These are phyloP conservation scores for Xyliphius kryptos DNA, from an alignment of 2,113 vertebrate species.

Conservation along the genomic window DNA sequence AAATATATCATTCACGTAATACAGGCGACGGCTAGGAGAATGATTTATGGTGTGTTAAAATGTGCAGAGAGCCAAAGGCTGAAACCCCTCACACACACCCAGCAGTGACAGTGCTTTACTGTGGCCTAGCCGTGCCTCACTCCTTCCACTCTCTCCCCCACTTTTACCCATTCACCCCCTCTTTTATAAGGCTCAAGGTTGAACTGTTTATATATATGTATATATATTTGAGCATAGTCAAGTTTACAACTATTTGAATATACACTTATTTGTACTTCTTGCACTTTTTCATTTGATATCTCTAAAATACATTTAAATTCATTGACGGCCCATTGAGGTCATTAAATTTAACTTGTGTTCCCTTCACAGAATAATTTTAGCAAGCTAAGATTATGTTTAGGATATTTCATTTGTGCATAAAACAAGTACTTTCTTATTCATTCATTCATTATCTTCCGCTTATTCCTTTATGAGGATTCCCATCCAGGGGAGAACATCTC, in stretches of 20 bases:
- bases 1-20: slow-evolving; percentile 86
- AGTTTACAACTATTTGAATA: background rate
- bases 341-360: too few species aligned
- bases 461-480: too few species aligned
- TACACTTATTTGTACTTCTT: too few species aligned
- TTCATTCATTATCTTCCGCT: too few species aligned
- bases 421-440: too few species aligned
- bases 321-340: too few species aligned
- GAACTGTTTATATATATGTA: background rate
- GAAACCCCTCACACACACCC: slow-evolving; percentile 62
- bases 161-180: background rate
- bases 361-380: too few species aligned
- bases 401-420: too few species aligned
- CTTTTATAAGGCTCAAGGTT: background rate
- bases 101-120: slow-evolving; percentile 63
- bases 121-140: slow-evolving; percentile 53
- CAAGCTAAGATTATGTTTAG: too few species aligned
- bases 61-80: slow-evolving; percentile 73
- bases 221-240: background rate
- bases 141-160: slow-evolving; percentile 1
- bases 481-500: too few species aligned
- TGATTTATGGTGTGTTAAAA: slow-evolving; percentile 76
- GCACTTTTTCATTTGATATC: too few species aligned
- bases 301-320: too few species aligned
- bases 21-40: slow-evolving; percentile 62